A percentile compares a stretch with the other conserved stretches of the same genome.
phyloP scores from a whole-genome alignment of 2,113 vertebrate species.

The Apeltes quadracus region DNA sequence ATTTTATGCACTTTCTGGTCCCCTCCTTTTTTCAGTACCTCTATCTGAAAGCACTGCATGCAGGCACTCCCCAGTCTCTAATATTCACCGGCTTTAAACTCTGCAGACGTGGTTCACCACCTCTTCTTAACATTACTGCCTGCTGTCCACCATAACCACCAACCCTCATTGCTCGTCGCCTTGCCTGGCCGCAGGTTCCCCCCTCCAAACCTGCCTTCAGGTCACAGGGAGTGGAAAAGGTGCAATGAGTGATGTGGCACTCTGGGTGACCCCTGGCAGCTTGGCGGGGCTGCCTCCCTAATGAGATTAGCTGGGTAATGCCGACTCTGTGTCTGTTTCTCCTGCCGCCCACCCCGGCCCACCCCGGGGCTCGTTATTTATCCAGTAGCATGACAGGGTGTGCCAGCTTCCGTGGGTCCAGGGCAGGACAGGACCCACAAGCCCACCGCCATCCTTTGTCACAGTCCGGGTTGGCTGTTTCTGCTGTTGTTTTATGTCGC shows the following conservation, averaged over 20 bases:
- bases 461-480: constrained; percentile 36
- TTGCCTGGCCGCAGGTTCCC: constrained; percentile 45
- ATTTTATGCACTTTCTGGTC: constrained; percentile 36
- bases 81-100: constrained; percentile 22
- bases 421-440: constrained; percentile 78
- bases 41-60: constrained; percentile 37
- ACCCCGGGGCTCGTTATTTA: constrained; percentile 81
- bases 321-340: constrained; percentile 83
- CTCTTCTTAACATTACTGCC: constrained; percentile 10
- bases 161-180: constrained; percentile 44
- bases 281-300: constrained; percentile 81
- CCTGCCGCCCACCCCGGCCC: constrained; percentile 71
- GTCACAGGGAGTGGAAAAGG: constrained; percentile 79
- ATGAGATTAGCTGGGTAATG: constrained; percentile 85
- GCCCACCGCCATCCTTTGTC: constrained; percentile 51
- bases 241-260: constrained; percentile 83
- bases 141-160: constrained; percentile 38
- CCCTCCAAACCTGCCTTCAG: constrained; percentile 60
- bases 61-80: constrained; percentile 25
- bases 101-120: constrained; percentile 2
- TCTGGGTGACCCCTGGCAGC: constrained; percentile 82
- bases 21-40: constrained; percentile 43
- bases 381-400: constrained; percentile 74
- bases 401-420: constrained; percentile 82
- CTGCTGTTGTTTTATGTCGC: constrained; percentile 25